Evolutionary conservation across 1,140 invertebrate genomes (phyloP).

Genomic region (Bombus picipes): DNA sequence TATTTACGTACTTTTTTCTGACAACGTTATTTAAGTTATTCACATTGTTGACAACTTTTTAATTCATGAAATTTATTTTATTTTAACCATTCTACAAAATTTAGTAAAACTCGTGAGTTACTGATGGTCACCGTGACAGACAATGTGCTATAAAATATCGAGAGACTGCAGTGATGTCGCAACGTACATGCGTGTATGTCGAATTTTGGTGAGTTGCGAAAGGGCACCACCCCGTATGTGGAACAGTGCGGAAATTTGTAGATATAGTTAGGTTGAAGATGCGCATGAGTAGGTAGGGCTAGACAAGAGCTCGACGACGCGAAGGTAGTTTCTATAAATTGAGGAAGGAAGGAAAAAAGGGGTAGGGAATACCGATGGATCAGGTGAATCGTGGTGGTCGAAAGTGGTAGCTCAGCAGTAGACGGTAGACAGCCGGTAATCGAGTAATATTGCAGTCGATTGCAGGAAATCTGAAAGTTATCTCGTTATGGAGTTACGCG

Average conservation of each 20-base stretch:
- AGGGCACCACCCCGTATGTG: neutral
- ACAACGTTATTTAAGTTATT: too few species aligned
- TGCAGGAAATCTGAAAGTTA: neutral
- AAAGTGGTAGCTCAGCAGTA: neutral
- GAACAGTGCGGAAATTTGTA: neutral
- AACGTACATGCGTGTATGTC: neutral
- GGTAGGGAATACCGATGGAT: neutral
- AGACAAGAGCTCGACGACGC: neutral
- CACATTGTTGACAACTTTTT: too few species aligned
- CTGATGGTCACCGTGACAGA: too few species aligned
- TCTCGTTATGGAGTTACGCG: constrained; percentile 75
- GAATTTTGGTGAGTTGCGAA: neutral
- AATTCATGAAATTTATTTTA: too few species aligned
- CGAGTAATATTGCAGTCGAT: neutral
- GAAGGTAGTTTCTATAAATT: neutral
- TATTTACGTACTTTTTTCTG: too few species aligned
- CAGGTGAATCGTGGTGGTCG: neutral
- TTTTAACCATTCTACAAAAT: too few species aligned
- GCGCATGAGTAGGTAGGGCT: neutral
- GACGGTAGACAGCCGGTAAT: neutral
- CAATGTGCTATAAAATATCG: too few species aligned
- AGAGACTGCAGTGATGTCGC: neutral
- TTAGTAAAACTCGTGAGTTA: too few species aligned
- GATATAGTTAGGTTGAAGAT: neutral
- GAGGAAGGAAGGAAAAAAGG: neutral